These are phyloP conservation scores for Theristicus caerulescens DNA, from an alignment of 2,113 vertebrate species.

Conservation along the genomic window DNA sequence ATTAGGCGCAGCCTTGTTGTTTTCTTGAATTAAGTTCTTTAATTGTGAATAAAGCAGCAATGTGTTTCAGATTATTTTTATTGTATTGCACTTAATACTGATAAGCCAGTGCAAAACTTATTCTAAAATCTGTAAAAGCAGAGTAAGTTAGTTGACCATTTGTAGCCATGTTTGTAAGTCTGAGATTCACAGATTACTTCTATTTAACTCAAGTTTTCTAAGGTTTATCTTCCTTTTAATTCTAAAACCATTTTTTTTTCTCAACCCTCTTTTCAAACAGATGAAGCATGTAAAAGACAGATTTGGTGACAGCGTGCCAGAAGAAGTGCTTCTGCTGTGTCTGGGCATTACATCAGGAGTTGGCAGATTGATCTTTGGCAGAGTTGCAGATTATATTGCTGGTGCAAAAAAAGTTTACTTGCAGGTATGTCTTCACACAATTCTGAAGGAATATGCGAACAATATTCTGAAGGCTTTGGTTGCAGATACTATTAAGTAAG, in stretches of 20 bases:
- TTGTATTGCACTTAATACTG: not conserved
- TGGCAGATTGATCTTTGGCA: constrained; percentile 90
- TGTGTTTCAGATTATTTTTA: not conserved
- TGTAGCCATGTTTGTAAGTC: not conserved
- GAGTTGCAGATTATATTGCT: constrained; percentile 87
- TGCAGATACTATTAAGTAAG: not conserved
- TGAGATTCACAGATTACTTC: not conserved
- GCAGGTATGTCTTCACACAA: constrained; percentile 77
- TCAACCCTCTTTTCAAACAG: constrained; percentile 68
- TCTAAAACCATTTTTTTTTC: not conserved
- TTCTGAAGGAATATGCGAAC: not conserved
- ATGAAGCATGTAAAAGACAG: constrained; percentile 90
- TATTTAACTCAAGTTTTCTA: not conserved
- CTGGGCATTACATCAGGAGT: constrained; percentile 91
- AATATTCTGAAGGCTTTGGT: not conserved
- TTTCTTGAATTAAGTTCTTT: not conserved
- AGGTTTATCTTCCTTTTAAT: not conserved
- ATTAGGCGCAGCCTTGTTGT: not conserved
- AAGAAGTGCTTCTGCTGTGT: constrained; percentile 90
- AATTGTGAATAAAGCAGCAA: not conserved
- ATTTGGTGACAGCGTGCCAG: constrained; percentile 73
- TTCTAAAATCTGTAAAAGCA: not conserved
- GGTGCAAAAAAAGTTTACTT: constrained; percentile 94
- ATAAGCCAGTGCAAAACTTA: not conserved
- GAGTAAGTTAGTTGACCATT: not conserved